These are phyloP conservation scores for Formica exsecta DNA, from an alignment of 1,140 invertebrate species.

Conservation along the genomic window DNA sequence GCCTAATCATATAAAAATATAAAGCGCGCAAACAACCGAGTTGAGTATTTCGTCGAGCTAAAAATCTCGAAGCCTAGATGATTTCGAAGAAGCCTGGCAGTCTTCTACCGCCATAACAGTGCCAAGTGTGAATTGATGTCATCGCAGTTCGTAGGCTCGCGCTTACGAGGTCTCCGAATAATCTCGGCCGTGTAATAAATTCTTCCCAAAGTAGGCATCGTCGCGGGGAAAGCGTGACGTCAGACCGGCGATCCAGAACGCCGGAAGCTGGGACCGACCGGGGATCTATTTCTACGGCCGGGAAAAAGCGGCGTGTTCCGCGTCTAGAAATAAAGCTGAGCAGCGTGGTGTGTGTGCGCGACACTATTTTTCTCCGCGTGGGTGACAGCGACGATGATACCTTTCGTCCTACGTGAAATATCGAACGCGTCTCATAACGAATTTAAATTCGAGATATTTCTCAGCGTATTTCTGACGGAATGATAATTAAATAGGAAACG, in stretches of 20 bases:
- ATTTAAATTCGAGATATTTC: conserved; percentile 16
- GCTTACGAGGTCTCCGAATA: conserved; percentile 28
- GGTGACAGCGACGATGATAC: conserved; percentile 14
- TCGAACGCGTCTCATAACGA: not conserved
- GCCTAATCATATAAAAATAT: not conserved
- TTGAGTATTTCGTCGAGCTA: not conserved
- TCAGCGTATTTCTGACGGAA: not conserved
- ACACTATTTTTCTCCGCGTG: conserved; percentile 51
- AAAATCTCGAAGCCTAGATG: not conserved
- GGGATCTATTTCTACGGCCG: conserved; percentile 55
- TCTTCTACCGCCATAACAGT: conserved; percentile 22
- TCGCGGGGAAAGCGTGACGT: conserved; percentile 66
- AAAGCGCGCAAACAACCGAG: not conserved
- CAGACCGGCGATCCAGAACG: conserved; percentile 36
- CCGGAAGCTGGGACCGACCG: conserved; percentile 56
- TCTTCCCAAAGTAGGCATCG: conserved; percentile 37
- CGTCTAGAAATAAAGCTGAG: conserved; percentile 73
- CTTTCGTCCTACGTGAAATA: conserved; percentile 7
- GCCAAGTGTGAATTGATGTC: conserved; percentile 72
- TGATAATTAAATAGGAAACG: not conserved
- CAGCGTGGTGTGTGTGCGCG: conserved; percentile 39
- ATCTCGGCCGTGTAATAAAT: conserved; percentile 46
- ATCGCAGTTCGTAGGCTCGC: conserved; percentile 63
- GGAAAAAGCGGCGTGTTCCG: conserved; percentile 72
- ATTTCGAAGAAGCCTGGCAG: conserved; percentile 18